Base-by-base conservation (phyloP, 2,888 invertebrate species). In the Drosophila atripex region DNA sequence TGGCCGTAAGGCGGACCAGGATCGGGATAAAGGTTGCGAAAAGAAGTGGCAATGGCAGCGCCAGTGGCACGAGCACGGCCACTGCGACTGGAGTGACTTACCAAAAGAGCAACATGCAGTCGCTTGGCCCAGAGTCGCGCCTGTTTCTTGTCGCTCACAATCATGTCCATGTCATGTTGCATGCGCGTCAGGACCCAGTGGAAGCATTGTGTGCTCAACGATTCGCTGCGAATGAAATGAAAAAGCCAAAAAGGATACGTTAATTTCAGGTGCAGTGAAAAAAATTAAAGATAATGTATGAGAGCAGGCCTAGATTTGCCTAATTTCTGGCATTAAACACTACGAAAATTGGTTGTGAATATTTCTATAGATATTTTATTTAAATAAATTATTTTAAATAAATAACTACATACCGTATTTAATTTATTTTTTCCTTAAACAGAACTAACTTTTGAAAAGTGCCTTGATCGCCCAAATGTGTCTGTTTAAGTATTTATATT, bases 151-250 rank as follows among this genome's bases (percentile, higher is more conserved):
- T 99, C 98, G 49, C 94, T 93, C 77, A 93, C 92, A 88, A 98
- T 95, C 95, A 96, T 95, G 88, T 97, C 97, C 93, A 98, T 94
- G 92, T 98, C 96, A 82, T 97, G 96, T 91, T 99, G 98, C 65
- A 91, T 91, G 73, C 92, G 89, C 76, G 90, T 91, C 64, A 91
- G 79, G 8, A 98, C 96, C 92, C 97, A 97, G 92, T 99, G 98
- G 92, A 99, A 99, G 85, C 96, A 95, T 72, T 96, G 95, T 4
- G 97, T 94, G 16, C 97, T 96, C 93, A 99, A 94, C 1, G 99
- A 98, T 92, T 99, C 98, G 91, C 97, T 98, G 76, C 39, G 87
- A 82, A 73, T 70, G 56, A 55, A 55, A 66, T 91, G 84, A 93
- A 93, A 79, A 78, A 73, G 41, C 69, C 80, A 76, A 61, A 16